phyloP scores from a whole-genome alignment of 2,113 vertebrate genomes.

The Otocyon megalotis region DNA sequence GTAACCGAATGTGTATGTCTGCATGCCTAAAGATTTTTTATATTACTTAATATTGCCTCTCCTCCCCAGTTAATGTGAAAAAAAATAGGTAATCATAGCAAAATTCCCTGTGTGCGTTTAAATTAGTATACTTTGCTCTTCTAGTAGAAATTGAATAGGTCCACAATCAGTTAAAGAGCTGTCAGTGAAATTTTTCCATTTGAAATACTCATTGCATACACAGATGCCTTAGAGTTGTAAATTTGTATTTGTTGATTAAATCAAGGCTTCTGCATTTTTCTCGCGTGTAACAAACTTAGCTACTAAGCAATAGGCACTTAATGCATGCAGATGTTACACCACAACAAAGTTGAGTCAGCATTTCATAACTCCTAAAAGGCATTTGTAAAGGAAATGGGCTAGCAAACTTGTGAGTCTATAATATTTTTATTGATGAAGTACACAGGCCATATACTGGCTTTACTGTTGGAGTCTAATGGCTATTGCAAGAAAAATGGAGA shows the following conservation, averaged over 20 bases:
- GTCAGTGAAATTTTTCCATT: slow-evolving; percentile 12
- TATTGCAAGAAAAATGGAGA: slow-evolving; percentile 1
- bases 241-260: slow-evolving; percentile 35
- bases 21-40: not conserved
- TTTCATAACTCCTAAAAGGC: slow-evolving; percentile 61
- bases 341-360: slow-evolving; percentile 55
- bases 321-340: slow-evolving; percentile 16
- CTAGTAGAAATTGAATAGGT: not conserved
- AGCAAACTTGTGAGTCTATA: slow-evolving; percentile 57
- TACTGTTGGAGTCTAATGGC: slow-evolving; percentile 25
- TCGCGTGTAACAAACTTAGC: not conserved
- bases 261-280: slow-evolving; percentile 46
- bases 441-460: slow-evolving; percentile 12
- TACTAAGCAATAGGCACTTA: slow-evolving; percentile 39
- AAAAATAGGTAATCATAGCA: slow-evolving; percentile 7
- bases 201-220: not conserved
- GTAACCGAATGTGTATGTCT: not conserved
- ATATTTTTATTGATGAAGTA: slow-evolving; percentile 69
- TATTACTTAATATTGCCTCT: not conserved
- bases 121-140: not conserved
- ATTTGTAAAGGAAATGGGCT: slow-evolving; percentile 62
- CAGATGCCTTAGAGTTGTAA: not conserved
- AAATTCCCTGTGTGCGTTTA: slow-evolving; percentile 33
- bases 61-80: not conserved
- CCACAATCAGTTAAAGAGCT: slow-evolving; percentile 12